Percentiles rank a stretch among this genome's conserved stretches.
These are phyloP conservation scores for Luscinia luscinia DNA, from an alignment of 2,797 vertebrate genomes.

Conservation along the genomic window DNA sequence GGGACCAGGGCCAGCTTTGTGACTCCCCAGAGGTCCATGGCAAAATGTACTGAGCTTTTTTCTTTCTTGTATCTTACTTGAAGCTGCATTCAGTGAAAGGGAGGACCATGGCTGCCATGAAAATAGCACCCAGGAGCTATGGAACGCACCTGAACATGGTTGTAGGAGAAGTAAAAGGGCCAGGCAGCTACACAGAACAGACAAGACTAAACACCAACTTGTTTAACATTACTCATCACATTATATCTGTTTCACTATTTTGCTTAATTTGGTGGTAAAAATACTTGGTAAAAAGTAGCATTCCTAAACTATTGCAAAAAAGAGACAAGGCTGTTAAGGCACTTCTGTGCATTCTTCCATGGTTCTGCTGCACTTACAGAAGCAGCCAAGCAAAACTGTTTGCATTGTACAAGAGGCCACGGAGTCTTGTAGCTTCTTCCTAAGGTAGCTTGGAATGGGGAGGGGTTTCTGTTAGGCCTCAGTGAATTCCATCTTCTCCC, in stretches of 20 bases:
- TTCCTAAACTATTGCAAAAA: neutral
- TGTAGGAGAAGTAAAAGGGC: neutral
- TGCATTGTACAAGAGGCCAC: neutral
- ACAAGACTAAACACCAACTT: neutral
- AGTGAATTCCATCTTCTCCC: neutral
- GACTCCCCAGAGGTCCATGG: neutral
- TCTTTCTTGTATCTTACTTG: neutral
- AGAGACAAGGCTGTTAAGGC: neutral
- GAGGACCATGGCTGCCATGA: neutral
- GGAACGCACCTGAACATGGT: rapidly evolving
- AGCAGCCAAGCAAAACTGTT: neutral
- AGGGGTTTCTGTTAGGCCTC: neutral
- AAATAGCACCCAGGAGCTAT: neutral
- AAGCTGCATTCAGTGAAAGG: neutral
- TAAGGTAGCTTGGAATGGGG: neutral
- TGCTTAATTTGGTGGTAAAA: neutral
- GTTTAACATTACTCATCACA: neutral
- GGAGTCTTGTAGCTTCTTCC: neutral
- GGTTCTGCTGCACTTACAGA: neutral
- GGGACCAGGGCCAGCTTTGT: neutral
- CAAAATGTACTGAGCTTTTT: neutral
- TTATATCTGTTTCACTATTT: neutral
- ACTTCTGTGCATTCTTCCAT: neutral
- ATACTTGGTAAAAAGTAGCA: neutral
- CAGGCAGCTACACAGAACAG: neutral